phyloP scores from a whole-genome alignment of 2,797 vertebrate genomes.

The Steatocranus sp. region DNA sequence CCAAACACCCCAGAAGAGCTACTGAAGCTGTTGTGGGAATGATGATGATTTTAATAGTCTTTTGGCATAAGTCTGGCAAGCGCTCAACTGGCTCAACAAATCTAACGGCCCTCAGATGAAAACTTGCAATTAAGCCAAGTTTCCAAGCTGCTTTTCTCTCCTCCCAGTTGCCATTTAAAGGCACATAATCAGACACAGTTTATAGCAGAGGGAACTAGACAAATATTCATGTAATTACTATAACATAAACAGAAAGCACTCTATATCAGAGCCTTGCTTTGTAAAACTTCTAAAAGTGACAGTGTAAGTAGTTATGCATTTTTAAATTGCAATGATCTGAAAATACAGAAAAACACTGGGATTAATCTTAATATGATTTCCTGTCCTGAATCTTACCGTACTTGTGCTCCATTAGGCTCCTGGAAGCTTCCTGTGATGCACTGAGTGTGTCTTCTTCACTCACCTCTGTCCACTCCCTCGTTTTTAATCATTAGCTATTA shows the following conservation, averaged over 20 bases:
- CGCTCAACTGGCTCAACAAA: slow-evolving; percentile 18
- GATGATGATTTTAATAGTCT: slow-evolving; percentile 36
- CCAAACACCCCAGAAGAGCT: neutral
- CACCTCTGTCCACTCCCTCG: neutral
- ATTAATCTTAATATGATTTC: neutral
- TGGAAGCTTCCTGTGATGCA: neutral
- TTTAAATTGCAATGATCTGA: neutral
- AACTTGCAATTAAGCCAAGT: slow-evolving; percentile 44
- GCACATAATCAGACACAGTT: neutral
- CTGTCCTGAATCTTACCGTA: neutral
- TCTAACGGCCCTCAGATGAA: slow-evolving; percentile 40
- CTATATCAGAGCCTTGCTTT: neutral
- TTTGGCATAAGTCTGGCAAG: slow-evolving; percentile 10
- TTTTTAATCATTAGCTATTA: neutral
- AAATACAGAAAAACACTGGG: neutral
- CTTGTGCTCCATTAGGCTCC: neutral
- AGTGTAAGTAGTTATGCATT: neutral
- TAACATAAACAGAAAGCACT: neutral
- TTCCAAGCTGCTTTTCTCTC: slow-evolving; percentile 32
- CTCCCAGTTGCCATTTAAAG: neutral
- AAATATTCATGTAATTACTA: slow-evolving; percentile 7
- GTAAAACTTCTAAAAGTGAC: neutral
- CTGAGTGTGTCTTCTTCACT: neutral
- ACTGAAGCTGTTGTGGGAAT: slow-evolving; percentile 8
- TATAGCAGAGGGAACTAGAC: neutral